Conservation (phyloP, 1,140 invertebrate genomes). For the Trichonephila clavipes region DNA sequence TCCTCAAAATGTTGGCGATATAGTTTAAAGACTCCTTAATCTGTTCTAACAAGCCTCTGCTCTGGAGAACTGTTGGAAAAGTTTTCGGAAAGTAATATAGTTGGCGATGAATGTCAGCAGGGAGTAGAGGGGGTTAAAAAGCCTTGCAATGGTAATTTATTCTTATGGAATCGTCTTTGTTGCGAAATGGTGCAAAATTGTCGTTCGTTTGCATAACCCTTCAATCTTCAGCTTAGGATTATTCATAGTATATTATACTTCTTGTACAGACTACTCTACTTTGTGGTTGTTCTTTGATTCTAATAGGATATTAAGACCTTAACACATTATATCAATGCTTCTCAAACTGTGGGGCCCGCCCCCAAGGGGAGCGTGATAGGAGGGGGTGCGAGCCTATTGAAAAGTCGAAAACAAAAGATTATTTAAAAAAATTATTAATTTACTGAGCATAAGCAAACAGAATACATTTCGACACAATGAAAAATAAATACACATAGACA, state of each 20-base stretch:
- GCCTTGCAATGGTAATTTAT: not conserved
- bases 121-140: not conserved
- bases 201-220: not conserved
- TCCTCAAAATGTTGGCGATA: not conserved
- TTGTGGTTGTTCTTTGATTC: no score
- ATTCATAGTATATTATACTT: not conserved
- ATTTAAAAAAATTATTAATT: no score
- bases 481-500: no score
- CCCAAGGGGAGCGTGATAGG: no score
- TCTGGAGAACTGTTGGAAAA: not conserved
- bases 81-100: not conserved
- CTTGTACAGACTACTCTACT: no score
- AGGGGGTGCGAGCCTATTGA: no score
- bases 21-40: conserved; percentile 59
- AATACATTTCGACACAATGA: no score
- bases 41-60: conserved; percentile 32
- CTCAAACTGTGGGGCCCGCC: no score
- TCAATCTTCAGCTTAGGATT: not conserved
- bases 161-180: conserved; percentile 27
- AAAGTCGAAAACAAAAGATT: no score
- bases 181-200: not conserved
- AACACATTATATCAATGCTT: no score
- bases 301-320: no score
- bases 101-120: not conserved
- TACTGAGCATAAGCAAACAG: no score